Evolutionary conservation across 2,888 invertebrate species (phyloP), one percentile per base, ranked within the genome.

Genomic region (Arge pagana): DNA sequence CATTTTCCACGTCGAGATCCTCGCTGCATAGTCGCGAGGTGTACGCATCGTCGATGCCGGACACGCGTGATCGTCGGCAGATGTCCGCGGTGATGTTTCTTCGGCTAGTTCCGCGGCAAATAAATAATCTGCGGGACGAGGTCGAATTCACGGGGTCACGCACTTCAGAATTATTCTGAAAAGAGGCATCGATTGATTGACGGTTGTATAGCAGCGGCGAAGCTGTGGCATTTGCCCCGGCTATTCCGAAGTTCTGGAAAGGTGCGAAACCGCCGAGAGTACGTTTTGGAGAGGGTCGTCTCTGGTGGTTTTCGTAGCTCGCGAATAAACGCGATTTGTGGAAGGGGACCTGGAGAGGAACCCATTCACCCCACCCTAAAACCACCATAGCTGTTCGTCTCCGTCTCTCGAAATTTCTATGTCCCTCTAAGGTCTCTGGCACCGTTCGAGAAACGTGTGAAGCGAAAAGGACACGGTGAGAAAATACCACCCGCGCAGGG

Each of bases 201-300:
- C 72, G 64, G 65, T 64, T 72, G 68, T 71, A 72, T 72, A 59
- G 67, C n/a, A n/a, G n/a, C n/a, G n/a, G n/a, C n/a, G n/a, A n/a
- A n/a, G n/a, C n/a, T n/a, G n/a, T n/a, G n/a, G n/a, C n/a, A n/a
- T n/a, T n/a, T n/a, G n/a, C n/a, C n/a, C n/a, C n/a, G n/a, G n/a
- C n/a, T n/a, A n/a, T n/a, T n/a, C n/a, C n/a, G n/a, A 57, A 49
- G 56, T 57, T 52, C 62, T 63, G 65, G 63, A 67, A 66, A 67
- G 66, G 65, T 63, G 64, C 61, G 65, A 65, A 70, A 66, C 65
- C 66, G 64, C 62, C 67, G 66, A 65, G 63, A 64, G 65, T 65
- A 67, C 60, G 61, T n/a, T n/a, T n/a, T 6, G 4, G 21, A 58
- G 61, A 61, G 63, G 63, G 59, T 58, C 62, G 62, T 59, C 64